Conservation (phyloP, 2,888 invertebrate species). For the Pandemis heparana region DNA sequence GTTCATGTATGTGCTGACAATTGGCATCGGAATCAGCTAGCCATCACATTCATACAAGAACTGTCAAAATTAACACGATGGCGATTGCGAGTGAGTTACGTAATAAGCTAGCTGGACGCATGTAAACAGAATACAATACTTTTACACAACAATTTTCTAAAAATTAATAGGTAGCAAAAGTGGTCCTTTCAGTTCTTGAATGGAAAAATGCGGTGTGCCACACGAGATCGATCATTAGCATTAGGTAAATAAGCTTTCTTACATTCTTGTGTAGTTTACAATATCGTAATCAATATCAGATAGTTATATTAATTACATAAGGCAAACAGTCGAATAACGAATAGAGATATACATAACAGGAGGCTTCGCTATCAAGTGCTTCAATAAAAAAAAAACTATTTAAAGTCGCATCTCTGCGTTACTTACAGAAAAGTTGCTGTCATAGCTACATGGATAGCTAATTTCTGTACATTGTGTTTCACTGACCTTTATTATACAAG, state of each 20-base stretch:
- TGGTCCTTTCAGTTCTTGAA: slow-evolving; percentile 22
- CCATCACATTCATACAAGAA: too few species aligned
- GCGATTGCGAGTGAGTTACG: too few species aligned
- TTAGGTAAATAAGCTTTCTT: not conserved
- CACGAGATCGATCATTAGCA: not conserved
- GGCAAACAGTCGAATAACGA: not conserved
- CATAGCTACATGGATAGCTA: slow-evolving; percentile 12
- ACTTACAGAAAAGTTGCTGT: slow-evolving; percentile 5
- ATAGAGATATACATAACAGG: not conserved
- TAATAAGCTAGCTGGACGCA: too few species aligned
- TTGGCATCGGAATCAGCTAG: too few species aligned
- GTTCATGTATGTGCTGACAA: too few species aligned
- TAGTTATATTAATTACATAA: not conserved
- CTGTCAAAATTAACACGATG: too few species aligned
- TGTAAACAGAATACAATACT: slow-evolving; percentile 13
- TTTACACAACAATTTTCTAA: slow-evolving; percentile 23
- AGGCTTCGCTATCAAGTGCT: not conserved
- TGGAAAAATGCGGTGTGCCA: slow-evolving; percentile 12
- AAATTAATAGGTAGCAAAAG: slow-evolving; percentile 13
- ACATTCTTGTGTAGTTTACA: not conserved
- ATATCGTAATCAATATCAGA: not conserved
- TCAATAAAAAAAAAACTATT: not conserved
- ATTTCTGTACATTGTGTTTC: slow-evolving; percentile 49
- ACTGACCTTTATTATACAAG: not conserved
- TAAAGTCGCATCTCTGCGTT: not conserved